A percentile compares a stretch with the other conserved stretches of the same genome.
phyloP scores from a whole-genome alignment of 2,113 vertebrate genomes.

The Corydoras sp. region DNA sequence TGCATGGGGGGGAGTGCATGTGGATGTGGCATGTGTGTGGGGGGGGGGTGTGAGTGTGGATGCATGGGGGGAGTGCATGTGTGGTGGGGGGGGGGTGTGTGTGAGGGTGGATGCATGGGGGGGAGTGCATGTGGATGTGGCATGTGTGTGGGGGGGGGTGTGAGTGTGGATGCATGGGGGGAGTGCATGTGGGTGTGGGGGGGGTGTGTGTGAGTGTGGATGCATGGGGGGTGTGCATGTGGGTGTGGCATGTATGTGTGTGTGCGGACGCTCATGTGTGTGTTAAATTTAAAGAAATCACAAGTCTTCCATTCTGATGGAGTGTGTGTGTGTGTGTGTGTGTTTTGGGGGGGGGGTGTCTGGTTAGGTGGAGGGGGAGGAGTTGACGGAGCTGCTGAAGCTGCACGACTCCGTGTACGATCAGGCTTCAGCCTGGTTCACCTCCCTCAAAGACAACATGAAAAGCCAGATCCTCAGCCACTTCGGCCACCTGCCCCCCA shows the following conservation, averaged over 20 bases:
- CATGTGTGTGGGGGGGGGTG: too few relatives aligned
- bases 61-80: too few relatives aligned
- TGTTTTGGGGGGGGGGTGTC: slow-evolving; percentile 12
- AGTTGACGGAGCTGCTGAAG: slow-evolving; percentile 73
- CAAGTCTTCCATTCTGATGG: slow-evolving; percentile 5
- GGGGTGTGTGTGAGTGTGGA: neutral
- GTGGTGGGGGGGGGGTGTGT: too few relatives aligned
- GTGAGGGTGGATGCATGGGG: too few relatives aligned
- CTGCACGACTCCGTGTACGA: slow-evolving; percentile 83
- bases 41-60: neutral
- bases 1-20: too few relatives aligned
- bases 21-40: neutral
- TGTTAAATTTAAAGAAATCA: neutral
- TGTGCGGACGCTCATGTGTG: too few relatives aligned
- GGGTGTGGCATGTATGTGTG: too few relatives aligned
- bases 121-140: too few relatives aligned
- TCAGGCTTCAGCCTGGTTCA: slow-evolving; percentile 85
- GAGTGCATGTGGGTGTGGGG: neutral
- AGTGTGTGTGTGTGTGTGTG: slow-evolving; percentile 19
- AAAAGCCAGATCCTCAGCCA: slow-evolving; percentile 87
- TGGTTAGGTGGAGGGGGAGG: slow-evolving; percentile 76
- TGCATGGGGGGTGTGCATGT: too few relatives aligned
- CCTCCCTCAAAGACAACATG: slow-evolving; percentile 84
- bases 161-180: neutral
- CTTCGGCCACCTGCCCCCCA: slow-evolving; percentile 83